These are phyloP conservation scores for Trogon melanurus DNA, from an alignment of 2,113 vertebrate genomes.

Conservation along the genomic window DNA sequence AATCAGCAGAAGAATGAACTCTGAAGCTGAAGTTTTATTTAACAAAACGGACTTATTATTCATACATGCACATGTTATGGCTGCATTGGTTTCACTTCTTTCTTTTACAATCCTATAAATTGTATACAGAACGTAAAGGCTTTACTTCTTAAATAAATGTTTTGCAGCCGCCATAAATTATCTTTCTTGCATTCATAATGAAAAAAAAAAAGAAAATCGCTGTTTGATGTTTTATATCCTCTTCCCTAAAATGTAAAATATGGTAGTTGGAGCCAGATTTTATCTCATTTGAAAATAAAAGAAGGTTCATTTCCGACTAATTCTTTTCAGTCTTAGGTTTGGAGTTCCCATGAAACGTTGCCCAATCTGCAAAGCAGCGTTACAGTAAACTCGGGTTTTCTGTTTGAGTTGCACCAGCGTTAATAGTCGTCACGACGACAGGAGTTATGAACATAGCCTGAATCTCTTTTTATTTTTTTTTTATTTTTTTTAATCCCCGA, in stretches of 20 bases:
- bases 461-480: neutral
- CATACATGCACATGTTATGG: slow-evolving; percentile 67
- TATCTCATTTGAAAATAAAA: slow-evolving; percentile 69
- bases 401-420: neutral
- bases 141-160: slow-evolving; percentile 67
- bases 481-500: neutral
- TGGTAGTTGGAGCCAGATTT: slow-evolving; percentile 68
- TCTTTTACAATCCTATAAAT: slow-evolving; percentile 70
- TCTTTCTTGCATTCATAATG: slow-evolving; percentile 65
- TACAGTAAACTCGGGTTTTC: neutral
- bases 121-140: slow-evolving; percentile 66
- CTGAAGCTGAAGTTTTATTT: slow-evolving; percentile 44
- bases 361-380: neutral
- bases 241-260: slow-evolving; percentile 73
- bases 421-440: neutral
- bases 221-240: slow-evolving; percentile 70
- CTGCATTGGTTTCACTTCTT: slow-evolving; percentile 64
- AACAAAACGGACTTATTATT: slow-evolving; percentile 64
- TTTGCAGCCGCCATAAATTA: slow-evolving; percentile 67
- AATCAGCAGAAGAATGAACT: neutral
- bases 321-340: slow-evolving; percentile 55
- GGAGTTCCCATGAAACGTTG: slow-evolving; percentile 43
- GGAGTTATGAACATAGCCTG: neutral
- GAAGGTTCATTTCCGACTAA: slow-evolving; percentile 57
- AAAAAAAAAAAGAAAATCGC: slow-evolving; percentile 38